phyloP scores from a whole-genome alignment of 2,888 invertebrate genomes.

The Philaethria dido region DNA sequence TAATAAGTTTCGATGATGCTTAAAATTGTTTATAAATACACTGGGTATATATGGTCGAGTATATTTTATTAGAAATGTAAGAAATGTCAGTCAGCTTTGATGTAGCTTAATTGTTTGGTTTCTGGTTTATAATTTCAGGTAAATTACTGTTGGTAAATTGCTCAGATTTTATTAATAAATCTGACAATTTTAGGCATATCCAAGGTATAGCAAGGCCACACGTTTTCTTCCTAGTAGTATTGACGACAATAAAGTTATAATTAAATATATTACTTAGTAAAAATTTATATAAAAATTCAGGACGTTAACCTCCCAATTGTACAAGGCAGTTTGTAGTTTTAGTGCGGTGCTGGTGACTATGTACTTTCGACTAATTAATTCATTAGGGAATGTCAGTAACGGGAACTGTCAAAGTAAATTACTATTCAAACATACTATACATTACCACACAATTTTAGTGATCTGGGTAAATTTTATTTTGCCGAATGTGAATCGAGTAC shows the following conservation, averaged over 20 bases:
- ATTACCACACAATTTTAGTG: no score
- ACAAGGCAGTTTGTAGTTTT: neutral
- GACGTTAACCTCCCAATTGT: neutral
- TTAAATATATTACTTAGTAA: neutral
- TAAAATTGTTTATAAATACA: neutral
- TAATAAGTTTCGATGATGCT: neutral
- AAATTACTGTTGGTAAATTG: neutral
- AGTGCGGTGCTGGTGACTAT: neutral
- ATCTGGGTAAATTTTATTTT: no score
- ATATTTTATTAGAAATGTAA: neutral
- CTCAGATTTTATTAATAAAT: conserved; percentile 1
- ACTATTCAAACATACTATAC: no score
- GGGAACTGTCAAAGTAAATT: no score
- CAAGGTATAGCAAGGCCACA: neutral
- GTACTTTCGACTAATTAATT: no score
- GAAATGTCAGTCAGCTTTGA: neutral
- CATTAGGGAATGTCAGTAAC: no score
- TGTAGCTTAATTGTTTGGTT: neutral
- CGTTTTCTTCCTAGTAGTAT: conserved; percentile 13
- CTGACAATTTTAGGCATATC: conserved; percentile 17
- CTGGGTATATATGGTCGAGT: no score
- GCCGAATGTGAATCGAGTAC: no score
- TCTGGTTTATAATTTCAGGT: neutral
- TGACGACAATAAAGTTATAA: neutral
- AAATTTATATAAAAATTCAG: conserved; percentile 11